Base-by-base conservation (phyloP, 92 coral and sea anemone genomes). In the Epizoanthus rinbou region DNA sequence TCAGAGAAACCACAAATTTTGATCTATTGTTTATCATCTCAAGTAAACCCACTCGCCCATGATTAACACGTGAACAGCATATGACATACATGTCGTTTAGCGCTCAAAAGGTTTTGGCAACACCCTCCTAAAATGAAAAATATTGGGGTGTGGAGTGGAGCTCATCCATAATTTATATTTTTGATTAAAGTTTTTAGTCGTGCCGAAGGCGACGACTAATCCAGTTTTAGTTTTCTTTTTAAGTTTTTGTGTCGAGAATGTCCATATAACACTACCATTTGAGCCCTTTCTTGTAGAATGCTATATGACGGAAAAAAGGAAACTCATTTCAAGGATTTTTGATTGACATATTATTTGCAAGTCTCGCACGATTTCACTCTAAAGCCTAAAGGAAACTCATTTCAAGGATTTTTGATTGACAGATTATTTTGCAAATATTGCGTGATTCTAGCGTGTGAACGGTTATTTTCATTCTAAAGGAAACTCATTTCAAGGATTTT, bases 141-240 rank as follows among this genome's bases (percentile, higher is more conserved):
- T 28, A 0, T 0, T 64, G 69, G 69, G 69, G 69, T 64, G 69
- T 64, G 69, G 31, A 25, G 31, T 31, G 31, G 21, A 23, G 33
- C 35, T 64, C 69, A 64, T 64, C 69, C 35, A 33, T 37, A 64
- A 64, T 64, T 64, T 64, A 64, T 64, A 5, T 64, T 5, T 64
- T 22, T 64, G 0, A 64, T 64, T 64, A 35, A 64, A 19, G 69
- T 64, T 64, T 1, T 64, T 64, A 64, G 69, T 64, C 33, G 69
- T 64, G 69, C 69, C 37, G 35, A 64, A 64, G 69, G 69, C 69
- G 37, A 64, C 69, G 69, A 25, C 33, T 64, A 64, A 64, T 64
- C 69, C 69, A 64, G 69, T 64, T 64, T 64, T n/a, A 15, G 35
- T 64, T 64, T 64, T 25, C 69, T 64, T 64, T n/a, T 64, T 64